Conservation (phyloP, 92 coral and sea anemone species). For the Muricea muricata region DNA sequence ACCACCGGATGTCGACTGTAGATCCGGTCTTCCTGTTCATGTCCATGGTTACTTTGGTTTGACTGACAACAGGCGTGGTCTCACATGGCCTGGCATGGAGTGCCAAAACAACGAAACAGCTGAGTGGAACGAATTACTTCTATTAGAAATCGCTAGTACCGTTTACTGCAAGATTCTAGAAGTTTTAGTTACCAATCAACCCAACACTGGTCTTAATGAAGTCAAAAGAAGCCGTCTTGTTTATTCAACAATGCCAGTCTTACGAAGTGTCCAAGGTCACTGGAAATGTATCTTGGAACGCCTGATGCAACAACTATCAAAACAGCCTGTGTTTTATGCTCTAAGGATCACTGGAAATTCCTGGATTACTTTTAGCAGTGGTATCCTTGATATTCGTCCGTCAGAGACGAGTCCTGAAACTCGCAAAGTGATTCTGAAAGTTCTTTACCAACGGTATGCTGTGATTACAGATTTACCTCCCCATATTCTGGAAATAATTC, state of each 20-base stretch:
- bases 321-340: slow-evolving; percentile 22
- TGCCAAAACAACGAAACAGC: slow-evolving; percentile 55
- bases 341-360: slow-evolving; percentile 1
- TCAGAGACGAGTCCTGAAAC: background rate
- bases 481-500: slow-evolving; percentile 45
- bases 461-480: slow-evolving; percentile 44
- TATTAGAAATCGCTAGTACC: slow-evolving; percentile 32
- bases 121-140: slow-evolving; percentile 44
- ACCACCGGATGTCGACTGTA: slow-evolving; percentile 33
- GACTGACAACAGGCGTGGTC: slow-evolving; percentile 58
- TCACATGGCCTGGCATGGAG: slow-evolving; percentile 51
- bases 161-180: slow-evolving; percentile 30
- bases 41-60: slow-evolving; percentile 58
- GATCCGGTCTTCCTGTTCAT: slow-evolving; percentile 53
- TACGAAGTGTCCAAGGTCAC: slow-evolving; percentile 82
- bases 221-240: slow-evolving; percentile 8
- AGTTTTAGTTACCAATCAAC: background rate
- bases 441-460: background rate
- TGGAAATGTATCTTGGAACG: slow-evolving; percentile 86
- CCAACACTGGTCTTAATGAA: background rate
- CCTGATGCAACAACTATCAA: slow-evolving; percentile 7
- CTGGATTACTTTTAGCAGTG: slow-evolving; percentile 38
- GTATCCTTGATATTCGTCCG: slow-evolving; percentile 26
- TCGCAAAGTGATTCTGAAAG: slow-evolving; percentile 1
- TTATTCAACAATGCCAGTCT: slow-evolving; percentile 27